Evolutionary conservation across 2,113 vertebrate genomes (phyloP), one percentile per base, ranked within the genome.

Genomic region (Vulpes ferrilata): DNA sequence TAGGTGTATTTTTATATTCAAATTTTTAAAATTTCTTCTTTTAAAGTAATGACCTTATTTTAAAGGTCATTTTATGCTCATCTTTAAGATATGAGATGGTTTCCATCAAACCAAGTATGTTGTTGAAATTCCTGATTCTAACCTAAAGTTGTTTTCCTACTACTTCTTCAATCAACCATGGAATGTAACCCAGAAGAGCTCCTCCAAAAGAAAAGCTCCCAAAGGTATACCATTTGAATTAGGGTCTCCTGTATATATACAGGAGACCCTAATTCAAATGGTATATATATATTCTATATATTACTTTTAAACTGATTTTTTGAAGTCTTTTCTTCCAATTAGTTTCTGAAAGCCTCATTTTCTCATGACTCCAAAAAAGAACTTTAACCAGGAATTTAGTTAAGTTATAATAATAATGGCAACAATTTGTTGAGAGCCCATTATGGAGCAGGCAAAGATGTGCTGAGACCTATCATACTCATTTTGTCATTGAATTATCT

Each of bases 401-500:
- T 69, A 79, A 81, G 43, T 67, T 22, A 51, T 81, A 90, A 20
- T 84, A 25, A 57, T 62, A 95, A 48, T 17, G 60, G 55, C 38
- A 90, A 65, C 23, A 67, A 81, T 95, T 43, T 93, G 32, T 30
- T 67, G 73, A 59, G 25, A 73, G 22, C 5, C 51, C 57, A 76
- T 76, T 67, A 76, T 25, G 2, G 65, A 55, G 16, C 16, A 60
- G 57, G 20, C 38, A 23, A 8, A 23, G 35, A 16, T 74, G 43
- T 35, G 38, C 73, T 90, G 69, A 76, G n/a, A 81, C 38, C 22
- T 35, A 55, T 55, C 13, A 55, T 8, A 62, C 23, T 78, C 89
- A 76, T 85, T 95, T 96, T 60, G 71, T 85, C 90, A 90, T 22
- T 86, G 17, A 51, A 43, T 89, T 65, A 12, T 90, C 64, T 89